Evolutionary conservation across 2,797 vertebrate genomes (phyloP), one percentile per base, ranked within the genome.

Genomic region (Alfaro cultratus): DNA sequence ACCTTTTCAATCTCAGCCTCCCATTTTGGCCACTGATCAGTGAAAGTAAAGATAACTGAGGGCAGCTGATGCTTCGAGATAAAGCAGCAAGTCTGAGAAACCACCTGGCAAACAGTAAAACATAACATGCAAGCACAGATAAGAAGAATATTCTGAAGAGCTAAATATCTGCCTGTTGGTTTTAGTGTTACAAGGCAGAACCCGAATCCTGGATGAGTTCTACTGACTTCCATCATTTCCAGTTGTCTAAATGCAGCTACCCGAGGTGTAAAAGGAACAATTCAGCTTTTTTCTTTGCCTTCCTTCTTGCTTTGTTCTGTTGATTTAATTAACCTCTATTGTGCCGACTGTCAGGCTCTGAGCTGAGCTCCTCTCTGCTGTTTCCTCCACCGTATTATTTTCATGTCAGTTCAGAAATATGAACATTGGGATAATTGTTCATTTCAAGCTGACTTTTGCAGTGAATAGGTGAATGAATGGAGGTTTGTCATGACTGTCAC

Each of bases 1-100:
- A 86, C 80, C 78, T 86, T 85, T 84, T 89, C 87, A 86, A 83
- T 93, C 83, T 81, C 70, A 23, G 53, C n/a, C 23, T 6, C 79
- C 84, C 62, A 43, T 71, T 82, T 75, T 82, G 82, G 80, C 76
- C 18, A 43, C 72, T 75, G 77, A 72, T 79, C 31, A 85, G 73
- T 53, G 71, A 77, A 73, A 13, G n/a, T 57, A 11, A 57, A n/a
- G 26, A 57, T 5, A 57, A 57, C 53, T 53, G 8, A 55, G 53
- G 26, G 10, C n/a, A 60, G 55, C 55, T 4, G 53, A 55, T 3
- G 53, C 53, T 55, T n/a, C 10, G n/a, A 12, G 55, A 31, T 13
- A 5, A 12, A 26, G 11, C 55, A 13, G n/a, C 26, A 16, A 7
- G n/a, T 57, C 29, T 15, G 55, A 62, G 34, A 15, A 15, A 60